These are phyloP conservation scores for Botia kubotai DNA, from an alignment of 2,797 vertebrate species.

Conservation along the genomic window DNA sequence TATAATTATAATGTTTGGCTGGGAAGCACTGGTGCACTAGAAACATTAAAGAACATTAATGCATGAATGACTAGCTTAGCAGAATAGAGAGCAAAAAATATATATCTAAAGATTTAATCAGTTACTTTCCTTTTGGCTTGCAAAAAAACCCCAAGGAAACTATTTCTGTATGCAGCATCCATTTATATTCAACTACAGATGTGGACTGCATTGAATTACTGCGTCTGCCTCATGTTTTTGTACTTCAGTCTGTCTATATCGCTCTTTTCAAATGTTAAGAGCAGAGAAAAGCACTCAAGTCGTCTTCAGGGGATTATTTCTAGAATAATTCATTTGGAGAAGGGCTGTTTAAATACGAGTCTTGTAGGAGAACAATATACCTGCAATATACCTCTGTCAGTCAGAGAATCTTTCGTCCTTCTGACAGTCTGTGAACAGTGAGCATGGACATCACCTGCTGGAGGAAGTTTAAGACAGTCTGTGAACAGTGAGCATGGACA, in stretches of 20 bases:
- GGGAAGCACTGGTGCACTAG: neutral
- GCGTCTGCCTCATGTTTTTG: neutral
- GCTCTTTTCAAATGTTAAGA: neutral
- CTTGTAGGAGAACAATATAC: neutral
- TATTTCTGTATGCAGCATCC: slow-evolving; percentile 8
- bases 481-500: too few relatives aligned
- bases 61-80: neutral
- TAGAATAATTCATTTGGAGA: neutral
- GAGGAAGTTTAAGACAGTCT: too few relatives aligned
- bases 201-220: neutral
- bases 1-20: neutral
- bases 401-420: neutral
- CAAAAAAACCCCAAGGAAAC: slow-evolving; percentile 14
- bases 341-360: neutral
- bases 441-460: too few relatives aligned
- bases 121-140: neutral
- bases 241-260: neutral
- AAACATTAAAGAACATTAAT: slow-evolving; percentile 21
- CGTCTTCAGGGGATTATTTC: neutral
- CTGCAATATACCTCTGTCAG: neutral
- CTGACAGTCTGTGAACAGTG: too few relatives aligned
- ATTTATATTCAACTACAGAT: slow-evolving; percentile 21
- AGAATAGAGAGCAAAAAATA: too few relatives aligned
- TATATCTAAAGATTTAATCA: slow-evolving; percentile 6
- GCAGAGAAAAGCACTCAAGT: neutral